Conservation (phyloP, 2,113 vertebrate species). For the Colistium nudipinnis region DNA sequence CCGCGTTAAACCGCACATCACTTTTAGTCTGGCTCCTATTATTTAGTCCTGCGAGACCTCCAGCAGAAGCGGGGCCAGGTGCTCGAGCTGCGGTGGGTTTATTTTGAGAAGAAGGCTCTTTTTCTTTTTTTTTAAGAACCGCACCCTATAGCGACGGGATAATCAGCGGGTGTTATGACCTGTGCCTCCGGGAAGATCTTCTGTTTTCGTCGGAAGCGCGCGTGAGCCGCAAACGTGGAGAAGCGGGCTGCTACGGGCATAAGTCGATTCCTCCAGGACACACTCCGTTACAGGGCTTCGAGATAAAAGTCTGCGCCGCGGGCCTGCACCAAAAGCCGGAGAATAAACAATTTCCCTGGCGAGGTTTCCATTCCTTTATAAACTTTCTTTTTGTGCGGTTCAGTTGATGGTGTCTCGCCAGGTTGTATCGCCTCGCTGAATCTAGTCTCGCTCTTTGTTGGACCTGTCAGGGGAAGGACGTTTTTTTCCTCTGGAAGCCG, state of each 20-base stretch:
- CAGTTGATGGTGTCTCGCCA: not conserved
- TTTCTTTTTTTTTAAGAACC: too few species aligned
- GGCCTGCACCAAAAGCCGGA: not conserved
- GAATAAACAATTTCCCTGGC: not conserved
- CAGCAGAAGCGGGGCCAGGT: constrained; percentile 39
- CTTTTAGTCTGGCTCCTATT: constrained; percentile 44
- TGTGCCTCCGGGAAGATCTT: constrained; percentile 28
- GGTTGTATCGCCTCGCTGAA: not conserved
- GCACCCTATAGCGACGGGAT: constrained; percentile 24
- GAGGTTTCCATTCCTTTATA: constrained; percentile 21
- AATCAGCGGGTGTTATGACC: constrained; percentile 48
- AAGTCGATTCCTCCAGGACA: constrained; percentile 15
- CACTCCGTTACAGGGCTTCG: constrained; percentile 27
- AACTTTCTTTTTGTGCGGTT: constrained; percentile 17
- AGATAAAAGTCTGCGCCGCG: constrained; percentile 36
- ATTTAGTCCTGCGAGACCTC: constrained; percentile 61
- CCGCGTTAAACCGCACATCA: constrained; percentile 34
- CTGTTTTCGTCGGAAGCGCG: constrained; percentile 30
- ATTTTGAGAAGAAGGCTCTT: constrained; percentile 55
- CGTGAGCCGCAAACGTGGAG: constrained; percentile 14
- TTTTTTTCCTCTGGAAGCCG: constrained; percentile 28
- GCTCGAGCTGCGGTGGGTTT: constrained; percentile 36
- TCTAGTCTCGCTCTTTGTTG: not conserved
- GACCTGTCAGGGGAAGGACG: constrained; percentile 11
- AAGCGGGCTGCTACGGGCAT: not conserved